Evolutionary conservation across 2,888 invertebrate genomes (phyloP), one percentile per base, ranked within the genome.

Genomic region (Tenthredo distinguenda): DNA sequence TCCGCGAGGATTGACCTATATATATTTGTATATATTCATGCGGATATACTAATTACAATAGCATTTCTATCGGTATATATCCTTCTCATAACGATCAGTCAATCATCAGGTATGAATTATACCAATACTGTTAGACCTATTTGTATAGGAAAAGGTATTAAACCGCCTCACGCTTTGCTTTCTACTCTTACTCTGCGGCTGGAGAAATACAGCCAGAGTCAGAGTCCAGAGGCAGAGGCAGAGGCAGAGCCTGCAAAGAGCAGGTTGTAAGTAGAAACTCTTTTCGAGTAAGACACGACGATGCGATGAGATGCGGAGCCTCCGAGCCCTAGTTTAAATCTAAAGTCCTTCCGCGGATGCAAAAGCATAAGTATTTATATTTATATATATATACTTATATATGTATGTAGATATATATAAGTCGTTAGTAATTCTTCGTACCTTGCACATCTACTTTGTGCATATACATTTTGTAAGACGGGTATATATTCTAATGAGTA

Each of bases 121-220:
- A 26, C 26, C 12, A 62, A 62, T 62, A 26, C 47, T 15, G 1
- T 9, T 12, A 68, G 0, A 31, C 68, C 12, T 12, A 10, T 62
- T 21, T 6, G 34, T 68, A 68, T 68, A 34, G 34, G 26, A 34
- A 18, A 18, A 34, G 34, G 62, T 62, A 68, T 26, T 26, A 34
- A 68, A 34, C 10, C 34, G 2, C 31, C 12, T 34, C 6, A 34
- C 68, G 15, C 68, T 68, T 34, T 68, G 68, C 68, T 68, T 68
- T 68, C 68, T 68, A 68, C 68, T 68, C 68, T 34, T 68, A 68
- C 68, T 68, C 68, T 34, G 62, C 10, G 15, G 15, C 68, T 62
- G 62, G 21, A 10, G 62, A 26, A 62, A 68, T 34, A 26, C 68
- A 68, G 10, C 3, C n/a, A n/a, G 18, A n/a, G n/a, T 47, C 47